Conservation (phyloP, 2,113 vertebrate genomes). For the Merops nubicus region DNA sequence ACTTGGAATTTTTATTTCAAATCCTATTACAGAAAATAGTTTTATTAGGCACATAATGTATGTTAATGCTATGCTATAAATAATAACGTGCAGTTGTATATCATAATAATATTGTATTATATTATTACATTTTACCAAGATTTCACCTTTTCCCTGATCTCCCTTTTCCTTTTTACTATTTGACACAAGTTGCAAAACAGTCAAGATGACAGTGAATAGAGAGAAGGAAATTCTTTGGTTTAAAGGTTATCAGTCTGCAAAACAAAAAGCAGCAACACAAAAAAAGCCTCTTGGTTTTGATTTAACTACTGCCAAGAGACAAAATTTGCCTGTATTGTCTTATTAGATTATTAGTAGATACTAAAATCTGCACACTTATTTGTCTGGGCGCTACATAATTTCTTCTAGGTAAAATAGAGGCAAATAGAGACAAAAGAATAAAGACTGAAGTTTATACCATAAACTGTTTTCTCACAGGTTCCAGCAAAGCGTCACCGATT, state of each 20-base stretch:
- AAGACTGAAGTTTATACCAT: constrained; percentile 30
- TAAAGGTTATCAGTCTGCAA: constrained; percentile 21
- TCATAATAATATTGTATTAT: neutral
- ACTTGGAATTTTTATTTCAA: neutral
- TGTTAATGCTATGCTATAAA: neutral
- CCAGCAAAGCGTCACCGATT: constrained; percentile 92
- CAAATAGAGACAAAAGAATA: neutral
- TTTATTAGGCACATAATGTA: neutral
- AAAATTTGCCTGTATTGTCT: neutral
- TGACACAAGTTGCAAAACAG: neutral
- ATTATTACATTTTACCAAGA: neutral
- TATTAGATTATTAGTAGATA: neutral
- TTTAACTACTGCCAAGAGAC: constrained; percentile 24
- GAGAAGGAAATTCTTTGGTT: neutral
- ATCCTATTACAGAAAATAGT: neutral
- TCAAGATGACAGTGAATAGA: neutral
- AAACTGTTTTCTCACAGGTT: constrained; percentile 83
- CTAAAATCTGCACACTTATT: neutral
- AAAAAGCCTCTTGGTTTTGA: neutral
- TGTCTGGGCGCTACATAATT: neutral
- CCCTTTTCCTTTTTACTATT: neutral
- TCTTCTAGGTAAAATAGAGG: neutral
- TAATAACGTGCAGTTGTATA: neutral
- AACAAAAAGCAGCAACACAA: neutral
- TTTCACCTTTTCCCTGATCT: neutral